Conservation (phyloP, 2,888 invertebrate genomes). For the Nemapogon koenigi region DNA sequence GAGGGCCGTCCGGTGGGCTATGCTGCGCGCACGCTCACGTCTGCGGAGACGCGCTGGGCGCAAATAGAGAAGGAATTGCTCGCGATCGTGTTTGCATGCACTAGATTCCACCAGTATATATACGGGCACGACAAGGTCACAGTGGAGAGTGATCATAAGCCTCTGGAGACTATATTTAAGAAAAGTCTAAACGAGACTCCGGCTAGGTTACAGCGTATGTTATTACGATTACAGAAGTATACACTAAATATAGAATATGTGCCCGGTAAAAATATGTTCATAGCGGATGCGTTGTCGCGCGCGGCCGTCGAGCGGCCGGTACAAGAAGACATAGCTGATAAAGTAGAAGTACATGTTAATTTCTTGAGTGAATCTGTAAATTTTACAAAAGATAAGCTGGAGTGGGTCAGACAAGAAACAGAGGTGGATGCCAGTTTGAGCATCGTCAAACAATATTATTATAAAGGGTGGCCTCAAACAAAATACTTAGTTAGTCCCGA, state of each 20-base stretch:
- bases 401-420: too few relatives aligned
- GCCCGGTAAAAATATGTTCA: constrained; percentile 22
- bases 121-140: constrained; percentile 18
- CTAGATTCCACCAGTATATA: constrained; percentile 17
- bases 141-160: constrained; percentile 26
- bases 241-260: constrained; percentile 19
- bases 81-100: constrained; percentile 16
- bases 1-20: constrained; percentile 12
- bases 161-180: constrained; percentile 23
- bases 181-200: constrained; percentile 19
- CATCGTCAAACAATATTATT: too few relatives aligned
- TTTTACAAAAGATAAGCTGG: neutral
- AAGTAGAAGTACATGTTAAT: neutral
- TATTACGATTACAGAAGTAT: constrained; percentile 21
- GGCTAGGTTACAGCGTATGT: constrained; percentile 22
- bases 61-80: constrained; percentile 19
- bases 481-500: neutral
- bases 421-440: too few relatives aligned
- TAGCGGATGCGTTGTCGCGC: constrained; percentile 25
- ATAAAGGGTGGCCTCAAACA: neutral
- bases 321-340: constrained; percentile 8
- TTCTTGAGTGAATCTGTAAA: neutral
- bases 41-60: constrained; percentile 12
- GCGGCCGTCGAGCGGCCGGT: constrained; percentile 13
- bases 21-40: constrained; percentile 15